Percentiles rank a stretch among this genome's conserved stretches.
These are phyloP conservation scores for Euschistus heros DNA, from an alignment of 1,140 invertebrate species.

Conservation along the genomic window DNA sequence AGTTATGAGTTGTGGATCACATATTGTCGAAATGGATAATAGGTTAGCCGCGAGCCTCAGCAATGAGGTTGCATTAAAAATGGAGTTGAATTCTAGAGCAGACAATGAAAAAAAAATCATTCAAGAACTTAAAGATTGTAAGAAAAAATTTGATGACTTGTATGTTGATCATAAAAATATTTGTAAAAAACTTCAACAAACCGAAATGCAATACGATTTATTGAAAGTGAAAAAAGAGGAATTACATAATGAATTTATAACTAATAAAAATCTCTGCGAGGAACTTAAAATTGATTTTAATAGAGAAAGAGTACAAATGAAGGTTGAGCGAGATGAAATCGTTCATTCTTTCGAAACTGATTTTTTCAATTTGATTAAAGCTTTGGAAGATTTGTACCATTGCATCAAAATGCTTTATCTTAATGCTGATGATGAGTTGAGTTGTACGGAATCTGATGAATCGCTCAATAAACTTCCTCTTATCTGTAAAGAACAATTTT, in stretches of 20 bases:
- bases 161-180: not conserved
- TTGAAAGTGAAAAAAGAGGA: not conserved
- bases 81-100: not conserved
- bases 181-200: not conserved
- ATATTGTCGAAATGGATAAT: not conserved
- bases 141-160: not conserved
- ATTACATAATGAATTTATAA: not conserved
- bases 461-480: not conserved
- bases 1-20: not conserved
- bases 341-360: constrained; percentile 15
- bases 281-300: constrained; percentile 1
- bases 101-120: not conserved
- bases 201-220: not conserved
- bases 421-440: not conserved
- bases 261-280: not conserved
- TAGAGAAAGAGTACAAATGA: not conserved
- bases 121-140: not conserved
- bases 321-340: not conserved
- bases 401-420: not conserved
- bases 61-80: constrained; percentile 2
- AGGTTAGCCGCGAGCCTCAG: not conserved
- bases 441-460: not conserved
- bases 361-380: not conserved
- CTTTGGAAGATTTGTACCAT: not conserved
- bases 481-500: not conserved